Evolutionary conservation across 2,797 vertebrate genomes (phyloP), one percentile per base, ranked within the genome.

Genomic region (Tiaroga cobitis): DNA sequence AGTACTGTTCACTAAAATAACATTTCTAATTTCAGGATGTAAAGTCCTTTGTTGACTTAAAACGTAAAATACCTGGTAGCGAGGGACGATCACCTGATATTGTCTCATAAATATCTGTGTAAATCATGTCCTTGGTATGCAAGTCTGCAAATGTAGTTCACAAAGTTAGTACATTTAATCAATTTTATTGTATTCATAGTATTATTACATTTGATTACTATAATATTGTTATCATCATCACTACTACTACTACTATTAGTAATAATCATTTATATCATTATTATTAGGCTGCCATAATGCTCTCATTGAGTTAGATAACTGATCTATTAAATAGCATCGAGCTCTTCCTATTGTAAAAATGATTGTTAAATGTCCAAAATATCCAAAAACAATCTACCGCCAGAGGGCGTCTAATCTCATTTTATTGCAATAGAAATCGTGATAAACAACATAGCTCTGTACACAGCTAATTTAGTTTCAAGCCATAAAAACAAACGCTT

Each of bases 401-500:
- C 74, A 84, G 82, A 67, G 65, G 74, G 63, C 82, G 37, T 70
- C 82, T 78, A 59, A 78, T 59, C 37, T 69, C 74, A 43, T 84
- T 39, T 32, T 69, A 39, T 68, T 37, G 1, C 9, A 51, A 15
- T 37, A 13, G 2, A 49, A 56, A 54, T 16, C n/a, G 34, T 3
- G 43, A 19, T 18, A 39, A 76, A 15, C 32, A 59, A 9, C 68
- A 54, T 8, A 2, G 3, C 49, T 63, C 26, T 69, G 19, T 10
- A 32, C 43, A 32, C 10, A 61, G 39, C 24, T 39, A 15, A 18
- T 26, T 39, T 21, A 3, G 16, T 29, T 41, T 39, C 56, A 41
- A 63, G 18, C 2, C 56, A 43, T 43, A 16, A 67, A 80, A 3
- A 34, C 78, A 80, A 67, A 34, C 29, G 39, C 41, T 49, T 51